Percentiles rank a stretch among this genome's conserved stretches.
These are phyloP conservation scores for Malaclemys terrapin DNA, from an alignment of 2,113 vertebrate species.

Conservation along the genomic window DNA sequence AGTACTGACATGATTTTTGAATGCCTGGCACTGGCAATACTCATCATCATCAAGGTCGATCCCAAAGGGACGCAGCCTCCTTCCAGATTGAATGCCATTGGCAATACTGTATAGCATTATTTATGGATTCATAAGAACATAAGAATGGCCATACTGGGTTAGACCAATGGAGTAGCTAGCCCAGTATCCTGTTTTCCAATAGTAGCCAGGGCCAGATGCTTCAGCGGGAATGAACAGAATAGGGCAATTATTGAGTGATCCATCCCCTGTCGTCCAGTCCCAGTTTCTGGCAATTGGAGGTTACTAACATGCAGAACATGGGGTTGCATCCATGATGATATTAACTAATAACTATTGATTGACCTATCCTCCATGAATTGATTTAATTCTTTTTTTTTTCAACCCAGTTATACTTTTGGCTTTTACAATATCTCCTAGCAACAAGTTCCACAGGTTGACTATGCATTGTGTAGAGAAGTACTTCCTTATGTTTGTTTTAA, in stretches of 20 bases:
- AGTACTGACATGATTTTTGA: not conserved
- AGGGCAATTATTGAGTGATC: not conserved
- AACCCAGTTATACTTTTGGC: not conserved
- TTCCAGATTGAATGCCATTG: not conserved
- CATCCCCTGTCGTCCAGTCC: not conserved
- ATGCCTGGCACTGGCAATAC: not conserved
- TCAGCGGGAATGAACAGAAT: not conserved
- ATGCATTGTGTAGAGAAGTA: not conserved
- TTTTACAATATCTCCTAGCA: not conserved
- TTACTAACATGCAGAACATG: not conserved
- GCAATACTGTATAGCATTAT: not conserved
- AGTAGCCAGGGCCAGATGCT: not conserved
- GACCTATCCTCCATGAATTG: not conserved
- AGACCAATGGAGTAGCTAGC: not conserved
- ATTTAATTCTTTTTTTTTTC: not conserved
- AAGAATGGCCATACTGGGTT: not conserved
- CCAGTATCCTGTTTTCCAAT: not conserved
- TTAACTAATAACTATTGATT: not conserved
- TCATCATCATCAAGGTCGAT: not conserved
- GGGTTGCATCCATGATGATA: not conserved
- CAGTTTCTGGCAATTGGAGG: not conserved
- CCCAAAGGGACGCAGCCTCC: not conserved
- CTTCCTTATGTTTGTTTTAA: not conserved
- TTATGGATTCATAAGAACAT: not conserved
- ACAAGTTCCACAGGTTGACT: not conserved